Percentiles rank a stretch among this genome's conserved stretches.
These are phyloP conservation scores for Drosophila nannoptera DNA, from an alignment of 1,140 invertebrate species.

Conservation along the genomic window DNA sequence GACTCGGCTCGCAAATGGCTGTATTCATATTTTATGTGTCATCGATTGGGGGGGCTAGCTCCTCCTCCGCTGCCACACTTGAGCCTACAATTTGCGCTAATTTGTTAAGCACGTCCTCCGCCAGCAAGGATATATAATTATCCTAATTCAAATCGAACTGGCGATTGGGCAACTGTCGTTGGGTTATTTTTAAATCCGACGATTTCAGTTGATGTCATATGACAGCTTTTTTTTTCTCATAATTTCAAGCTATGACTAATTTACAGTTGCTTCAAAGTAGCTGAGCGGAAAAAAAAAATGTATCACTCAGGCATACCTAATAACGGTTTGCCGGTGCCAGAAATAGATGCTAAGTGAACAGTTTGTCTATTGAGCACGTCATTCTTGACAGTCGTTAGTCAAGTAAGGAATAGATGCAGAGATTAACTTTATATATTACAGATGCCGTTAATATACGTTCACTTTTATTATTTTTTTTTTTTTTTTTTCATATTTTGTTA, in stretches of 20 bases:
- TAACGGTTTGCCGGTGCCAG: no score
- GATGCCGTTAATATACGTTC: no score
- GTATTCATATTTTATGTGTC: slow-evolving; percentile 63
- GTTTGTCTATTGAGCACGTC: no score
- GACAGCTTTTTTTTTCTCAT: background rate
- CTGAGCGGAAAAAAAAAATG: background rate
- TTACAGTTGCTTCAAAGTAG: background rate
- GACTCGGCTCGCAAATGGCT: slow-evolving; percentile 30
- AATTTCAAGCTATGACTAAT: slow-evolving; percentile 1
- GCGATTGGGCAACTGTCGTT: background rate
- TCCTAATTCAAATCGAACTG: slow-evolving; percentile 11
- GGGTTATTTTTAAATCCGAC: background rate
- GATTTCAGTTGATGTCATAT: background rate
- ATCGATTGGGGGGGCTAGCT: no score
- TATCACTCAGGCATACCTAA: no score
- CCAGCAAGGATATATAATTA: slow-evolving; percentile 2
- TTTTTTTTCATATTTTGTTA: slow-evolving; percentile 44
- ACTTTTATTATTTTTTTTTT: background rate
- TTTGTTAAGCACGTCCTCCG: slow-evolving; percentile 12
- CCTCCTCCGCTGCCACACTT: no score
- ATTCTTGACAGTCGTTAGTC: no score
- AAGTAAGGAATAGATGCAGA: no score
- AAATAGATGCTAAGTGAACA: no score
- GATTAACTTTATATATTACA: no score
- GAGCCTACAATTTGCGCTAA: slow-evolving; percentile 15